Percentiles rank a stretch among this genome's conserved stretches.
Conservation (phyloP, 2,888 invertebrate genomes). For the Lathronympha strigana region DNA sequence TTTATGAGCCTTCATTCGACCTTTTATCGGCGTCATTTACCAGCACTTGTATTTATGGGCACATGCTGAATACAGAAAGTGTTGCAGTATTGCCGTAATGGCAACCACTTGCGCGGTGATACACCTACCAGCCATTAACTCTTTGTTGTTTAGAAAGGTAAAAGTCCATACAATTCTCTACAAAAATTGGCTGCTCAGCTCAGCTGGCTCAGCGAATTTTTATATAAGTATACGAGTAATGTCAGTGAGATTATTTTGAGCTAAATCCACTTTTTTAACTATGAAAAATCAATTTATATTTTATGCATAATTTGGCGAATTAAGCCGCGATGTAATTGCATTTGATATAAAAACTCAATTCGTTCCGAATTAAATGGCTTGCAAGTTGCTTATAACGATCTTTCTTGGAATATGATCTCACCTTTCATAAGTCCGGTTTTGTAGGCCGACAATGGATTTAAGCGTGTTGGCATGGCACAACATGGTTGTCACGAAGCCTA, state of each 20-base stretch:
- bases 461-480: conserved; percentile 59
- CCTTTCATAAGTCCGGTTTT: conserved; percentile 12
- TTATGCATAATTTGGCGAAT: conserved; percentile 57
- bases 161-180: no score
- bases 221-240: conserved; percentile 34
- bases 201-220: no score
- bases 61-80: conserved; percentile 29
- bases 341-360: conserved; percentile 43
- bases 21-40: conserved; percentile 21
- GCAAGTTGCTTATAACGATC: conserved; percentile 45
- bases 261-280: conserved; percentile 51
- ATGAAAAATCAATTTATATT: conserved; percentile 63
- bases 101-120: conserved; percentile 52
- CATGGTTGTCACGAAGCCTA: conserved; percentile 65
- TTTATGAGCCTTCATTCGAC: conserved; percentile 24
- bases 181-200: no score
- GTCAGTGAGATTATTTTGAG: conserved; percentile 50
- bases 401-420: conserved; percentile 25
- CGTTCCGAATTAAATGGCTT: conserved; percentile 50
- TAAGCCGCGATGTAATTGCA: conserved; percentile 54
- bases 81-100: conserved; percentile 46
- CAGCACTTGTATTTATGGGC: conserved; percentile 20
- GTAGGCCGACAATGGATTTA: conserved; percentile 30
- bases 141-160: conserved; percentile 52
- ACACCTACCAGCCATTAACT: conserved; percentile 49